These are phyloP conservation scores for Coreius guichenoti DNA, from an alignment of 2,797 vertebrate species.

Conservation along the genomic window DNA sequence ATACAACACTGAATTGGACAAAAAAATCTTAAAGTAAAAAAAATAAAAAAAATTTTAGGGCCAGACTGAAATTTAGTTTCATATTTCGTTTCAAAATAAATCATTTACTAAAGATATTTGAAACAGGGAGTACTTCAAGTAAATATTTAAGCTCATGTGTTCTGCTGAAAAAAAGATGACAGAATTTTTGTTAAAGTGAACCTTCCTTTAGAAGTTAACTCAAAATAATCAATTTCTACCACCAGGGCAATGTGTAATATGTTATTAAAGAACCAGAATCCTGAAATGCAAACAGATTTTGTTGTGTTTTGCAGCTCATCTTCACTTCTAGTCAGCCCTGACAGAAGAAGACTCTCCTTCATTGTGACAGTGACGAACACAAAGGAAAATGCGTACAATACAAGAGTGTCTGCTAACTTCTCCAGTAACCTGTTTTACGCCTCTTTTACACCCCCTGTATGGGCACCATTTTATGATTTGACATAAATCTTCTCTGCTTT, in stretches of 20 bases:
- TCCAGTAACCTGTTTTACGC: constrained; percentile 86
- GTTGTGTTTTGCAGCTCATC: constrained; percentile 70
- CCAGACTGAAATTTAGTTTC: background rate
- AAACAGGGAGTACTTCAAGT: background rate
- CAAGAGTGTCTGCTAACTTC: constrained; percentile 76
- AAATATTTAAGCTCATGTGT: background rate
- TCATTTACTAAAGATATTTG: no score
- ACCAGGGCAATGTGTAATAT: background rate
- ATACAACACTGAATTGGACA: background rate
- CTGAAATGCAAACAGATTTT: background rate
- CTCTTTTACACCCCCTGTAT: constrained; percentile 76
- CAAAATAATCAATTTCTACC: background rate
- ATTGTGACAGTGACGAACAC: constrained; percentile 78
- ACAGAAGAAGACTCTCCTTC: constrained; percentile 79
- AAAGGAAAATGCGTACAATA: constrained; percentile 85
- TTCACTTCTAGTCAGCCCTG: constrained; percentile 78
- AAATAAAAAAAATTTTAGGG: background rate
- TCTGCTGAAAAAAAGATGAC: background rate
- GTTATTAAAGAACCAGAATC: background rate
- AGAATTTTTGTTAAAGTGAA: background rate
- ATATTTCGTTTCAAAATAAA: no score
- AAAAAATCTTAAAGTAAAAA: no score
- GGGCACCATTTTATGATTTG: constrained; percentile 5
- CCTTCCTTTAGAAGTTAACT: background rate
- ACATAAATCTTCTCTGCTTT: background rate